phyloP scores from a whole-genome alignment of 2,113 vertebrate species.

The Tapirus terrestris region DNA sequence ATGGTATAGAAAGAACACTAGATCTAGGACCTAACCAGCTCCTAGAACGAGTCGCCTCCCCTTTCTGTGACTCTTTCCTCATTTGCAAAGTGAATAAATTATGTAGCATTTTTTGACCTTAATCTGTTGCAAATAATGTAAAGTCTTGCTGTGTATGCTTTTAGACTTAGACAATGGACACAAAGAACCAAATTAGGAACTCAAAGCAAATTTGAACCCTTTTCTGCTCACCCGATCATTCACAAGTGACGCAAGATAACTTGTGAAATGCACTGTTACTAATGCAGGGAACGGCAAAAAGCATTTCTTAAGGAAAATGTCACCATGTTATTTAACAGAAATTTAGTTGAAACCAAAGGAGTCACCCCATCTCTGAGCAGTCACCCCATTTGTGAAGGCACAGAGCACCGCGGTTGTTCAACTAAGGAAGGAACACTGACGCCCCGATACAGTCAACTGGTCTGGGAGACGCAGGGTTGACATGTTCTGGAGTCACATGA shows the following conservation, averaged over 20 bases:
- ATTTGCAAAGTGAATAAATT: slow-evolving; percentile 18
- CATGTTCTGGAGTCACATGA: background rate
- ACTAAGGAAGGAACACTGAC: background rate
- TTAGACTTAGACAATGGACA: background rate
- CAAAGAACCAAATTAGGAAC: slow-evolving; percentile 8
- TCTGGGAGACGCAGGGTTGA: background rate
- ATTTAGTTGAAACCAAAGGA: slow-evolving; percentile 15
- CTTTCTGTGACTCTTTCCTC: slow-evolving; percentile 30
- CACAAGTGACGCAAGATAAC: background rate
- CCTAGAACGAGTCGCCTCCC: background rate
- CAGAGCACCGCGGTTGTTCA: background rate
- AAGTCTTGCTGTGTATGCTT: background rate
- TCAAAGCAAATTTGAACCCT: background rate
- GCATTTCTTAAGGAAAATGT: slow-evolving; percentile 16
- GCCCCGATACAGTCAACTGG: background rate
- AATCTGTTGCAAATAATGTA: slow-evolving; percentile 33
- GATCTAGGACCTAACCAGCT: background rate
- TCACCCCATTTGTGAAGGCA: background rate
- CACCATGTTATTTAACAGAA: background rate
- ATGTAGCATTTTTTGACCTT: background rate
- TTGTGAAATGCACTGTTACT: background rate
- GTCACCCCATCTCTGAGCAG: background rate
- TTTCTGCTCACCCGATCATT: background rate
- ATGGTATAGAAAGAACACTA: background rate
- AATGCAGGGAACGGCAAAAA: background rate